Base-by-base conservation (phyloP, 2,888 invertebrate genomes). In the Leucophora obtusa region DNA sequence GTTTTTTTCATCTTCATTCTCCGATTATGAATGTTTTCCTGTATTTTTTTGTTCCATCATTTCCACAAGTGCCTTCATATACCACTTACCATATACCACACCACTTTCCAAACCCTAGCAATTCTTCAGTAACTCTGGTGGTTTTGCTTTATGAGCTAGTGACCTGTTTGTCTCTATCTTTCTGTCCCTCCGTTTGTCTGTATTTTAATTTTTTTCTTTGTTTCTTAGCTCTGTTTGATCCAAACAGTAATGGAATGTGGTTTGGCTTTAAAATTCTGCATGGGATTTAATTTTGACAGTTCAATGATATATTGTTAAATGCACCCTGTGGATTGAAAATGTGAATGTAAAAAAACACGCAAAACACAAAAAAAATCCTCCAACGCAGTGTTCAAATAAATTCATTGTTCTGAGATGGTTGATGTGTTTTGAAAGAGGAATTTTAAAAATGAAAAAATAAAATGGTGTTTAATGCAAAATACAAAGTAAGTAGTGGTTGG, bases 211-310 rank as follows among this genome's bases (percentile, higher is more conserved):
- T 50, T 56, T 47, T 38, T 38, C 56, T 17, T n/a, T 21, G 15
- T 6, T 24, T 43, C 24, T 11, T 38, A 14, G 10, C 24, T 54
- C 28, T 28, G 4, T 79, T 73, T 82, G 82, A 83, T 84, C 74
- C 80, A 53, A 73, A 72, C 65, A 69, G 68, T 70, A 81, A 73
- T 81, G 81, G 81, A 77, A 77, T 81, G 81, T 66, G 77, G 81
- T 81, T 60, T 82, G 77, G 70, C 75, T 82, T 75, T 72, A 76
- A 79, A 83, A 80, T 80, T 82, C 85, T 87, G 87, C 85, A 82
- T 77, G 79, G 87, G 88, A 88, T 88, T 88, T 87, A 86, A 89
- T 89, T 89, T 88, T 89, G 89, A 89, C 89, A 89, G 89, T 87
- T 86, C 82, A 86, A 87, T 88, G 89, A 89, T 89, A 88, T 87